Evolutionary conservation across 1,140 invertebrate genomes (phyloP), one percentile per base, ranked within the genome.

Genomic region (Drosophila ironensis): DNA sequence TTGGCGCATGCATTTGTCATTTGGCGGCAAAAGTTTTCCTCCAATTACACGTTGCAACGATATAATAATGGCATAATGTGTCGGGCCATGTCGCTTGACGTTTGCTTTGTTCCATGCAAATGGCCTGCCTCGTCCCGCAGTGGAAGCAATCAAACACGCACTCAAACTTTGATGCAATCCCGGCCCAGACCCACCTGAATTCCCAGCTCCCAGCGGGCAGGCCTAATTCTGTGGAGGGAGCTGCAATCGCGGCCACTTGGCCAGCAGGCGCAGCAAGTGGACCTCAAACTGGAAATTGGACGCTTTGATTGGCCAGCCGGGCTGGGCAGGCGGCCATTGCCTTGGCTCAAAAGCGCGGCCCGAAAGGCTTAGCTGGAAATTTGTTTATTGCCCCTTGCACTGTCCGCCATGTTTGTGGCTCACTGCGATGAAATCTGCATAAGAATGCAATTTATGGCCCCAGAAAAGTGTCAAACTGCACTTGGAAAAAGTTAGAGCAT

Each of bases 51-150:
- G 70, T 84, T 84, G 74, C 66, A 84, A 84, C 80, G 56, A 84
- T 64, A 86, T 84, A 84, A 86, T 84, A 84, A 84, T 84, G 80
- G 74, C 74, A 84, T 81, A 81, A 81, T 81, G 77, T 76, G 66
- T 54, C 71, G 78, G 46, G 50, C 67, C 47, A 33, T 20, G 40
- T 16, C 25, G 35, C 17, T 42, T 51, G 66, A 16, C 44, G 37
- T 25, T 37, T 28, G 35, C n/a, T n/a, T n/a, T n/a, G 35, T 24
- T 12, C 52, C 38, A 72, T 72, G 69, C 68, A 71, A 68, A 68
- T 67, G 25, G 24, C 33, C 14, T 16, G 14, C 33, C 16, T 37
- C 40, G 14, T n/a, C 7, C 28, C 35, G 22, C 22, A 25, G 11
- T 12, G 17, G 14, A 6, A 24, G n/a, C 22, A 8, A 8, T 12